phyloP scores from a whole-genome alignment of 2,797 vertebrate genomes.

The Carduelis carduelis region DNA sequence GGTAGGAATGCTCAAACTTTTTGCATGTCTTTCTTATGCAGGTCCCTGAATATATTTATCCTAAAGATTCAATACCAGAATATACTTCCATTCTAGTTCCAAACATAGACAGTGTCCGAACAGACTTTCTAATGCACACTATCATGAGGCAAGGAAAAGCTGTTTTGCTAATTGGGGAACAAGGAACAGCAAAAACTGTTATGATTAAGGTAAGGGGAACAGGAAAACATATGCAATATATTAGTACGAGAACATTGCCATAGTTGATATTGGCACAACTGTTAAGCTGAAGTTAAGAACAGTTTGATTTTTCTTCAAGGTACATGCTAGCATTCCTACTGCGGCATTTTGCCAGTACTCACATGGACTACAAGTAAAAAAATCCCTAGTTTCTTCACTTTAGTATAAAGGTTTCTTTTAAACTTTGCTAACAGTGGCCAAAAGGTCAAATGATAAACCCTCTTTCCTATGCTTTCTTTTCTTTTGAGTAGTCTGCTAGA shows the following conservation, averaged over 20 bases:
- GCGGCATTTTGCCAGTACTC: background rate
- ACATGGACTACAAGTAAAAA: background rate
- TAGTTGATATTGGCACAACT: background rate
- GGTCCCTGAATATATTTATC: constrained; percentile 82
- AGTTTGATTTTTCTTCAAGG: background rate
- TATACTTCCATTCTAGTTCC: constrained; percentile 84
- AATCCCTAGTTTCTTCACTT: accelerated
- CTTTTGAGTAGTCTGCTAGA: background rate
- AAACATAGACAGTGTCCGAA: constrained; percentile 85
- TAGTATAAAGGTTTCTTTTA: background rate
- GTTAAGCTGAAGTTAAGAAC: background rate
- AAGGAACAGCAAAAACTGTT: constrained; percentile 86
- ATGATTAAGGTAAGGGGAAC: constrained; percentile 79
- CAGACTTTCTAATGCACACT: constrained; percentile 80
- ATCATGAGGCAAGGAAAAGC: constrained; percentile 83
- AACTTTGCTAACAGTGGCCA: background rate
- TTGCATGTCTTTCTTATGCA: constrained; percentile 1
- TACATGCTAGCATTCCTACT: background rate
- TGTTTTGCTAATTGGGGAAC: constrained; percentile 83
- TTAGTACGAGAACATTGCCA: background rate
- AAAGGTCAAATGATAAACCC: background rate
- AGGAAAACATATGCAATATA: background rate
- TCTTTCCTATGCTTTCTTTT: background rate
- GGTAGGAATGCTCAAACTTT: background rate
- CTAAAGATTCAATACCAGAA: constrained; percentile 80